Conservation (phyloP, 2,888 invertebrate genomes). For the Vannuccia rotundouncinata region DNA sequence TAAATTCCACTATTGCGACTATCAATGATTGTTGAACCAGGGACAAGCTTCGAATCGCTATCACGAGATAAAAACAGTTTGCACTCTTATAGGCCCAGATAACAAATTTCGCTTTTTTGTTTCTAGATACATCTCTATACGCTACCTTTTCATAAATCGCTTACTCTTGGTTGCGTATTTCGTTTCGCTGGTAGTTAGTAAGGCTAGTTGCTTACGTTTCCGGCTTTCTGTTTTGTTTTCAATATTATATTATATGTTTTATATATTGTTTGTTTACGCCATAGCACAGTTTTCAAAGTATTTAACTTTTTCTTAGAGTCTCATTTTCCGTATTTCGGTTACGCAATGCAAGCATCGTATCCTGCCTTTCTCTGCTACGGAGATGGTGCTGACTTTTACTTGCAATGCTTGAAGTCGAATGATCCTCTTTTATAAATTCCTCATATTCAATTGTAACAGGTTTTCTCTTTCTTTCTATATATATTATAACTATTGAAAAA, state of each 20-base stretch:
- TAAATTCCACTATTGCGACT: slow-evolving; percentile 2
- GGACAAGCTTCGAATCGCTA: slow-evolving; percentile 15
- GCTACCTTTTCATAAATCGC: slow-evolving; percentile 24
- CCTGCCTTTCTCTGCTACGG: slow-evolving; percentile 14
- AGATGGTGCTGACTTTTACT: slow-evolving; percentile 10
- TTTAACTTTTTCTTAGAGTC: slow-evolving; percentile 14
- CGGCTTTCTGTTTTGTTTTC: slow-evolving; percentile 22
- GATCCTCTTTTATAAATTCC: slow-evolving; percentile 22
- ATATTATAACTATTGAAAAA: no score
- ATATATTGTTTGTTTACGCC: slow-evolving; percentile 16
- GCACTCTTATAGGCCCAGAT: slow-evolving; percentile 20
- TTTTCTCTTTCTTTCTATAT: slow-evolving; percentile 10
- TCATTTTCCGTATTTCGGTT: slow-evolving; percentile 14
- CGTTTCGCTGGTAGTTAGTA: neutral
- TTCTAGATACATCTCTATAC: slow-evolving; percentile 18
- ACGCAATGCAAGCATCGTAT: slow-evolving; percentile 10
- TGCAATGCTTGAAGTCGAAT: slow-evolving; percentile 20
- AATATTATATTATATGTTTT: neutral
- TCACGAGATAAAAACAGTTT: slow-evolving; percentile 19
- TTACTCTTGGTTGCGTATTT: slow-evolving; percentile 17
- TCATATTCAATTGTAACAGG: neutral
- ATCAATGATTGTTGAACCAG: slow-evolving; percentile 23
- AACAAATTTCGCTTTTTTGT: slow-evolving; percentile 23
- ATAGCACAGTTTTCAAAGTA: slow-evolving; percentile 17
- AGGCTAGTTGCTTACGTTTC: neutral